Conservation (phyloP, 2,113 vertebrate species). For the Nyctereutes procyonoides region DNA sequence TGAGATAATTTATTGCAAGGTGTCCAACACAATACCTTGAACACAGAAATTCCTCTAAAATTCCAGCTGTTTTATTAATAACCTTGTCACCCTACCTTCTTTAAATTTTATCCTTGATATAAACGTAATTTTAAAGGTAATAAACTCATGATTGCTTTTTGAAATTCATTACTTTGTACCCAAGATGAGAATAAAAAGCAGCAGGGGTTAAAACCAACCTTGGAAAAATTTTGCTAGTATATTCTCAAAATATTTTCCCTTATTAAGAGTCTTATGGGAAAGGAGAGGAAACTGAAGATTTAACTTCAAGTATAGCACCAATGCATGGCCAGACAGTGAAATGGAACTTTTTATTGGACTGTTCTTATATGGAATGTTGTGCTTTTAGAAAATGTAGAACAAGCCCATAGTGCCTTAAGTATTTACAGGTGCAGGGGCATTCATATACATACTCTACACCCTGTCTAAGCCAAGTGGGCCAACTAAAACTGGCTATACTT, state of each 20-base stretch:
- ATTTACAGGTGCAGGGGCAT: background rate
- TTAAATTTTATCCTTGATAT: background rate
- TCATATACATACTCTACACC: background rate
- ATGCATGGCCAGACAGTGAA: background rate
- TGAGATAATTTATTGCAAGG: background rate
- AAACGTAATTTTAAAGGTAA: conserved; percentile 14
- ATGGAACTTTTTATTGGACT: background rate
- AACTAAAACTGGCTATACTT: background rate
- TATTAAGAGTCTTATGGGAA: background rate
- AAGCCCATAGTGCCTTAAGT: background rate
- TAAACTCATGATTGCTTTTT: conserved; percentile 30
- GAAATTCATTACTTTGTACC: background rate
- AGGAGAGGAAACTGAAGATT: background rate
- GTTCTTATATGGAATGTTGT: background rate
- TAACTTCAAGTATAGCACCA: background rate
- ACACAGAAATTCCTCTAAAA: background rate
- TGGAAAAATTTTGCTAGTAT: conserved; percentile 16
- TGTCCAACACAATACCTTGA: background rate
- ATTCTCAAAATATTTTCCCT: conserved; percentile 17
- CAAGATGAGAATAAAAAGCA: background rate
- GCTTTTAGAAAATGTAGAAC: background rate
- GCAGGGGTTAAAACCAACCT: background rate
- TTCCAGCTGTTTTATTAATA: conserved; percentile 1
- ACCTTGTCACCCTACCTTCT: background rate
- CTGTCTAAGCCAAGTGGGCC: background rate